phyloP scores from a whole-genome alignment of 1,140 invertebrate genomes.

The Nymphalis io region DNA sequence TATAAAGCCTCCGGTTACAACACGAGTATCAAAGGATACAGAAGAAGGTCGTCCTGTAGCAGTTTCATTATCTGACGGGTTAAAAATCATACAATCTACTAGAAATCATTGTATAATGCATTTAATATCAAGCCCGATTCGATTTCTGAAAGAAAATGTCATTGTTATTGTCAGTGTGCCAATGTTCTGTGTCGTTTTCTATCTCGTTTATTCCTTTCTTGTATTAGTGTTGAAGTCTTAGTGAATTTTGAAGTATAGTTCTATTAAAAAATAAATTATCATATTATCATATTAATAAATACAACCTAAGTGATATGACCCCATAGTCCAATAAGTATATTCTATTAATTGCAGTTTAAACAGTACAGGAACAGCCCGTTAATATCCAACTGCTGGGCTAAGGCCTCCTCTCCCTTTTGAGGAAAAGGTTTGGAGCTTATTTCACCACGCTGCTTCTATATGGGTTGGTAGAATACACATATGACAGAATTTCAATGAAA shows the following conservation, averaged over 20 bases:
- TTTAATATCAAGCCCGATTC: conserved; percentile 22
- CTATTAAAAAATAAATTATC: background rate
- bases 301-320: no score
- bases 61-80: conserved; percentile 19
- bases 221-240: conserved; percentile 48
- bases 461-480: no score
- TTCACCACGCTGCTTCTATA: no score
- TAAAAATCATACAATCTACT: conserved; percentile 1
- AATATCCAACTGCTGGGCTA: no score
- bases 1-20: conserved; percentile 41
- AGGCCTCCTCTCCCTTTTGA: no score
- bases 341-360: no score
- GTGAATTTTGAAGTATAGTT: conserved; percentile 29
- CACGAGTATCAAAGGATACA: conserved; percentile 19
- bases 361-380: no score
- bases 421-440: no score
- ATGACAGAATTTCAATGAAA: no score
- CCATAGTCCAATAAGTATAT: no score
- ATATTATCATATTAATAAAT: no score
- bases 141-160: conserved; percentile 55
- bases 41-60: conserved; percentile 43
- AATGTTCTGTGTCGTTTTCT: conserved; percentile 53
- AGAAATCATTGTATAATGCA: background rate
- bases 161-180: conserved; percentile 59
- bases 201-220: conserved; percentile 57